Base-by-base conservation (phyloP, 2,797 vertebrate species). In the Podarcis lilfordi region DNA sequence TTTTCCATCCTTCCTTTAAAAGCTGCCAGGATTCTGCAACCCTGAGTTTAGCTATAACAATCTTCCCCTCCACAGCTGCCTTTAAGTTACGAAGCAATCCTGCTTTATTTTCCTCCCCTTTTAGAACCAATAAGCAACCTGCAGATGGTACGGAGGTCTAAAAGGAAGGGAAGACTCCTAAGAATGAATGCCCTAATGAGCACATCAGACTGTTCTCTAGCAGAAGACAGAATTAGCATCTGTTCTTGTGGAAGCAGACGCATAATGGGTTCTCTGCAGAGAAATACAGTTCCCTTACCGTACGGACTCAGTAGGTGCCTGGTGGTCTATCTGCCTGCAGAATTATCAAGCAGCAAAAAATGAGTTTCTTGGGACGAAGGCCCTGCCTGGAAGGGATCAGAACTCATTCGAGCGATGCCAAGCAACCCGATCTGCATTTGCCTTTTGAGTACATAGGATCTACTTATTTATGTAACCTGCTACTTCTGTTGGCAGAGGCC, bases 371-470 rank as follows among this genome's bases (percentile, higher is more conserved):
- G 37, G 17, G 1, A 43, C 0, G 17, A 91, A 72, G 8, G 15
- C 13, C 25, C 3, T 37, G 80, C 82, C 74, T 45, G 37, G 43
- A 79, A 84, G 37, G 50, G 50, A 0, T 61, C 25, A n/a, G 77
- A 92, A 25, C 0, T 81, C 68, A 82, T 35, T 86, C 59, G 13
- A 50, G 13, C 76, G n/a, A 50, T 84, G 17, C 35, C 40, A 27
- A 89, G 64, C 15, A 85, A 35, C 29, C n/a, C 50, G 50, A 84
- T 79, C 78, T 72, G 0, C 85, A 90, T 82, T n/a, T 82, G 2
- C 81, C 72, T 90, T 90, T 89, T 55, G 72, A 91, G 80, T 2
- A 55, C 92, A 35, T 29, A 86, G 86, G 61, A 87, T 25, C 0
- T 76, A 72, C 82, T 76, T 85, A 87, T 6, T 29, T 64, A 27